Conservation (phyloP, 2,797 vertebrate species). For the Carcharodon carcharias region DNA sequence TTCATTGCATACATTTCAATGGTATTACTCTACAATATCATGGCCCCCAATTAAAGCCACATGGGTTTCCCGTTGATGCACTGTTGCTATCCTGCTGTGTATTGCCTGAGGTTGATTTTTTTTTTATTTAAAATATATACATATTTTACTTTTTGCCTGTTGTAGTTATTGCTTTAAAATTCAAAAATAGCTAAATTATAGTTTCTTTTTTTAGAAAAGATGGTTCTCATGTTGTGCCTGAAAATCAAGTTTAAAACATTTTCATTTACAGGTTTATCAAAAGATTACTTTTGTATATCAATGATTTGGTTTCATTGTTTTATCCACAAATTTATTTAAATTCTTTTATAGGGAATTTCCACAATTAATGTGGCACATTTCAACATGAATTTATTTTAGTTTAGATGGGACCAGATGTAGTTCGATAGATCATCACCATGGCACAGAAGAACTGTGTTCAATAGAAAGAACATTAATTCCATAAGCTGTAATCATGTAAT, state of each 20-base stretch:
- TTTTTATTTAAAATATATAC: not conserved
- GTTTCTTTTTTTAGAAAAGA: not conserved
- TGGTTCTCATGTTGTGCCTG: not conserved
- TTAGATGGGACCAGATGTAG: not conserved
- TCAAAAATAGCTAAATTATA: not conserved
- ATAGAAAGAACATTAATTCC: not conserved
- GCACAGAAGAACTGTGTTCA: not conserved
- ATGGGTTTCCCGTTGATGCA: not conserved
- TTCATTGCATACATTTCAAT: not conserved
- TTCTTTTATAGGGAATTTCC: not conserved
- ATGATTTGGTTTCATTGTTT: not conserved
- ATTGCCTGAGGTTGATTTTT: not conserved
- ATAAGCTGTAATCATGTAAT: not conserved
- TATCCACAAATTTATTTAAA: not conserved
- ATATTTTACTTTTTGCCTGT: not conserved
- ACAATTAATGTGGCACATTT: not conserved
- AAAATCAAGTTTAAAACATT: constrained; percentile 4
- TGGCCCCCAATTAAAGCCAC: not conserved
- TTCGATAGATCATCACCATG: not conserved
- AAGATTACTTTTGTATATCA: not conserved
- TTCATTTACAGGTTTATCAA: too few relatives aligned
- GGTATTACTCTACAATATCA: not conserved
- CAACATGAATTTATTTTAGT: not conserved
- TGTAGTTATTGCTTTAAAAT: not conserved
- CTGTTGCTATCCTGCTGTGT: not conserved